These are phyloP conservation scores for Buceros bicornis DNA, from an alignment of 2,797 vertebrate species.

Conservation along the genomic window DNA sequence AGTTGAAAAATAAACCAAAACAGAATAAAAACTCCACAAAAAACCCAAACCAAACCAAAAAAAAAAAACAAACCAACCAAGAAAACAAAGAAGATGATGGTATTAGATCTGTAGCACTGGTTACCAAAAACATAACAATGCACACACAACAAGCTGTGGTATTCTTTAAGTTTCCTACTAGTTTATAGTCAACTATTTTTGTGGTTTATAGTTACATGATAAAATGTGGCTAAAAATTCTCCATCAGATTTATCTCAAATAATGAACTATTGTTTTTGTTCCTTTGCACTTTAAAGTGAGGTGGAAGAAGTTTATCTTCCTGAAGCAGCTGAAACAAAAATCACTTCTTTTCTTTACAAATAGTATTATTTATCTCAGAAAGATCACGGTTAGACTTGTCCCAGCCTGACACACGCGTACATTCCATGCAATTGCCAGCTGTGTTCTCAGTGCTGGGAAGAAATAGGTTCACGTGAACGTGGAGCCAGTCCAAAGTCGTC, in stretches of 20 bases:
- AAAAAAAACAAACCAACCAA: no score
- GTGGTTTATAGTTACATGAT: not conserved
- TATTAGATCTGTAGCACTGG: not conserved
- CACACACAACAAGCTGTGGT: accelerated
- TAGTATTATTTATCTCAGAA: not conserved
- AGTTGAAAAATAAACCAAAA: not conserved
- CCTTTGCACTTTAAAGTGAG: not conserved
- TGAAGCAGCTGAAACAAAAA: not conserved
- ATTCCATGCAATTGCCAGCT: not conserved
- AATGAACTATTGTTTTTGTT: not conserved
- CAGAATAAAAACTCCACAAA: no score
- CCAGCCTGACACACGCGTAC: not conserved
- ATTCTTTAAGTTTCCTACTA: not conserved
- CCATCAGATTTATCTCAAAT: not conserved
- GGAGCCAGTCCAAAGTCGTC: not conserved
- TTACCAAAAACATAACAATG: not conserved
- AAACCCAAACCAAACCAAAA: not conserved
- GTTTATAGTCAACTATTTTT: not conserved
- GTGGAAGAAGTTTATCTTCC: not conserved
- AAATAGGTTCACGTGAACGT: not conserved
- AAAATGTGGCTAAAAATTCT: not conserved
- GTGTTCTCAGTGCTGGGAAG: not conserved
- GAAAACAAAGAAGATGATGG: accelerated
- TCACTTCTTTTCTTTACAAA: not conserved
- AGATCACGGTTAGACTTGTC: not conserved